Base-by-base conservation (phyloP, 2,888 invertebrate genomes). In the Orchestes rusci region DNA sequence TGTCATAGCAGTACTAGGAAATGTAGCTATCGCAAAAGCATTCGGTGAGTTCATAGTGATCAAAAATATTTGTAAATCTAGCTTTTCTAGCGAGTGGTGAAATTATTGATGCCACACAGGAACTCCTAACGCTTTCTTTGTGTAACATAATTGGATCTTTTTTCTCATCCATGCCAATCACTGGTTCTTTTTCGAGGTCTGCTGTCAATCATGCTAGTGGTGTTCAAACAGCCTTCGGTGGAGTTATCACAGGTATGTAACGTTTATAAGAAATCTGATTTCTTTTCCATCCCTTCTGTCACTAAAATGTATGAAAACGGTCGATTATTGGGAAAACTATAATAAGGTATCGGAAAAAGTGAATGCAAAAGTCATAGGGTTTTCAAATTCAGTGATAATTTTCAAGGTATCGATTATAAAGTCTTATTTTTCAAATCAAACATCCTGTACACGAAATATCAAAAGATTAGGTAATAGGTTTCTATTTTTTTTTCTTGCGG, bases 121-220 rank as follows among this genome's bases (percentile, higher is more conserved):
- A 95, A 68, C 70, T 95, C 29, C 69, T 93, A 28, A 91, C 93
- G 0, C 74, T 94, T 7, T 88, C 89, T 0, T 64, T 89, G 36
- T 82, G 90, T 51, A 94, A 93, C 63, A 76, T 93, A 31, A 69
- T 88, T 29, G 93, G 93, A 0, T 84, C 90, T 0, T 91, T 93
- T 60, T 85, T 89, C 37, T 83, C 82, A 2, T 88, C 93, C 0
- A 91, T 93, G 79, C 93, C 94, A 0, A 84, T 93, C 10, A 86
- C 89, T 2, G 93, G 89, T 3, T 89, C 89, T 0, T 91, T 91
- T 67, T 88, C 89, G 1, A 74, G 90, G 43, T 87, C 91, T 49
- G 94, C 94, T 16, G 92, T 95, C 1, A 94, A 94, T 71, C 89
- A 93, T 59, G 91, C 91, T n/a, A 91, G 91, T 61, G 93, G 93